Percentiles rank a stretch among this genome's conserved stretches.
phyloP scores from a whole-genome alignment of 2,797 vertebrate genomes.

The Takifugu rubripes region DNA sequence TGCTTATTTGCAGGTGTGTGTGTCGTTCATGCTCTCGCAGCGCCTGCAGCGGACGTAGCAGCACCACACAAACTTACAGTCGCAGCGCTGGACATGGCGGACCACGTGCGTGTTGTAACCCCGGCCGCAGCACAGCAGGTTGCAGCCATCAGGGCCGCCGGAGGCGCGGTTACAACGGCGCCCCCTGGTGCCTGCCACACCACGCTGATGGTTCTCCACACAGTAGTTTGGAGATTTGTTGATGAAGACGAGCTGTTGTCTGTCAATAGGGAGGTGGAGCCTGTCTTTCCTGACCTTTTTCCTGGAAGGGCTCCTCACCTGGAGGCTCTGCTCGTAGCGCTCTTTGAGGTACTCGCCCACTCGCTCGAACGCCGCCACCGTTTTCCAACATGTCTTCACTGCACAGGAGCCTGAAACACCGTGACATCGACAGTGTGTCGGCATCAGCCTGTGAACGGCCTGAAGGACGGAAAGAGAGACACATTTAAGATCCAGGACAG shows the following conservation, averaged over 20 bases:
- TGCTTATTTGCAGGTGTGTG: constrained; percentile 91
- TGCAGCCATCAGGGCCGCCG: constrained; percentile 83
- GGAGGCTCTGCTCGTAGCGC: constrained; percentile 89
- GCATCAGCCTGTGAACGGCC: constrained; percentile 89
- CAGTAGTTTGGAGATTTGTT: constrained; percentile 97
- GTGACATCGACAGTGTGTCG: constrained; percentile 92
- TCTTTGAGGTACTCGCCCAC: constrained; percentile 90
- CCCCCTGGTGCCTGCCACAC: constrained; percentile 86
- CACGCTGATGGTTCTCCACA: constrained; percentile 82
- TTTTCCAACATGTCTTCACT: constrained; percentile 96
- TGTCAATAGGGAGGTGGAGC: constrained; percentile 67
- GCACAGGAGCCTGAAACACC: constrained; percentile 96
- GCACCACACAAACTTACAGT: constrained; percentile 98
- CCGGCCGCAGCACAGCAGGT: constrained; percentile 92
- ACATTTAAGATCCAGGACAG: neutral
- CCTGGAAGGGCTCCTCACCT: constrained; percentile 80
- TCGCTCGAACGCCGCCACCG: constrained; percentile 87
- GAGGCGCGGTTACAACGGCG: constrained; percentile 90
- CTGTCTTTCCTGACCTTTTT: constrained; percentile 82
- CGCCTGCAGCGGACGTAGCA: constrained; percentile 92
- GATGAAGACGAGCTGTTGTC: constrained; percentile 86
- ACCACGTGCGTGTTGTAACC: constrained; percentile 97
- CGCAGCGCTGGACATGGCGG: constrained; percentile 86
- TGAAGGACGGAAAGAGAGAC: constrained; percentile 43
- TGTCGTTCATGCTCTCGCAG: constrained; percentile 94